Evolutionary conservation across 2,797 vertebrate species (phyloP), one percentile per base, ranked within the genome.

Genomic region (Sylvilagus floridanus): DNA sequence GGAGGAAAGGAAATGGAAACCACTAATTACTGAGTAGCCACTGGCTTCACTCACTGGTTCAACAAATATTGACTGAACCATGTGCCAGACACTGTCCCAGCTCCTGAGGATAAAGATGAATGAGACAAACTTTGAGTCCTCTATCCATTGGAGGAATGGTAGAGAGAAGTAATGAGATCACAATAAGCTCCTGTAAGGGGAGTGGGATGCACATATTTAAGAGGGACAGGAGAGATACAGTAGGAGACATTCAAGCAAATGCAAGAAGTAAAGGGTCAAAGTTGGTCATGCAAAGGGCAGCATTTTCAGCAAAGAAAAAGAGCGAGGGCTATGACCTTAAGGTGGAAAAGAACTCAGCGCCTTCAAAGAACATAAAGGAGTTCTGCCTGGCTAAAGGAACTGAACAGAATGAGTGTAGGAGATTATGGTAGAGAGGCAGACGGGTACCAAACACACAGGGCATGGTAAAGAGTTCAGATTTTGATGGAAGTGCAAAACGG

Each of bases 1-100:
- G 76, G 50, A 94, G 47, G 92, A 68, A 93, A 94, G 87, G 83
- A 95, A 95, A 96, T 68, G 37, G 75, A 97, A 96, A 93, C 92
- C 93, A 96, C 79, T 94, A 92, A 93, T 95, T 91, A 94, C 26
- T 91, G 90, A 96, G 72, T 89, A 77, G 75, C 88, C 83, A 84
- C 57, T 95, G 81, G 76, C 93, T 93, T 86, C 35, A 68, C 69
- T 95, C 30, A 37, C 19, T 72, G 68, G 52, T 69, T 96, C 78
- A 84, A 91, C 90, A 92, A 94, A 87, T 92, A 91, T 78, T 84
- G 84, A 89, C 86, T 62, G 26, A 93, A 88, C 10, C 0, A 14
- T 68, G 7, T 65, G 24, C 37, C 90, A 84, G 32, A n/a, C 57
- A 90, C 32, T 54, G 66, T 54, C 7, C 85, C 88, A 89, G 69